A percentile compares a stretch with the other conserved stretches of the same genome.
Evolutionary conservation across 2,888 invertebrate genomes (phyloP).

Genomic region (Parnassius apollo): DNA sequence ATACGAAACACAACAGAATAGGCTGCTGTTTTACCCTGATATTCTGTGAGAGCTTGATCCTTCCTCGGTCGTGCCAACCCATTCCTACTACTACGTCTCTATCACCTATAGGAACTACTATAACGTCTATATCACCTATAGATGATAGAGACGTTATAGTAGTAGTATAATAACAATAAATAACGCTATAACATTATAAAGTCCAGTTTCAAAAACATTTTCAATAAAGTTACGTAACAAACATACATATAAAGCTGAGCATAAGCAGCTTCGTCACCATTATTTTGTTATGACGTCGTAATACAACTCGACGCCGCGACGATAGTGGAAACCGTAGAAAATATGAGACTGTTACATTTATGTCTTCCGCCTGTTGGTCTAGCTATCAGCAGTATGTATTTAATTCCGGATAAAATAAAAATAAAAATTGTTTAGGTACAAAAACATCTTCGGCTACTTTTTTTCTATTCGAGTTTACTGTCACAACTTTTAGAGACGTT

Average conservation of each 20-base stretch:
- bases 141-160: too few relatives aligned
- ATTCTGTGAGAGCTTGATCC: too few relatives aligned
- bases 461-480: too few relatives aligned
- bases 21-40: too few relatives aligned
- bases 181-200: not conserved
- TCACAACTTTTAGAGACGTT: too few relatives aligned
- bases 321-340: constrained; percentile 1
- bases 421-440: too few relatives aligned
- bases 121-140: too few relatives aligned
- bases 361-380: not conserved
- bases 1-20: too few relatives aligned
- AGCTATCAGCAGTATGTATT: not conserved
- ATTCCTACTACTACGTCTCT: too few relatives aligned
- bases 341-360: not conserved
- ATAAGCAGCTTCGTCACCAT: not conserved
- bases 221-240: not conserved
- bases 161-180: not conserved
- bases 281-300: not conserved
- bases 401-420: not conserved
- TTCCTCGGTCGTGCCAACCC: too few relatives aligned
- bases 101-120: too few relatives aligned
- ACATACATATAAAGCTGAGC: not conserved
- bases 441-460: too few relatives aligned
- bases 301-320: constrained; percentile 2
- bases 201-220: not conserved